phyloP scores from a whole-genome alignment of 2,797 vertebrate genomes.

The Sebastes minor region DNA sequence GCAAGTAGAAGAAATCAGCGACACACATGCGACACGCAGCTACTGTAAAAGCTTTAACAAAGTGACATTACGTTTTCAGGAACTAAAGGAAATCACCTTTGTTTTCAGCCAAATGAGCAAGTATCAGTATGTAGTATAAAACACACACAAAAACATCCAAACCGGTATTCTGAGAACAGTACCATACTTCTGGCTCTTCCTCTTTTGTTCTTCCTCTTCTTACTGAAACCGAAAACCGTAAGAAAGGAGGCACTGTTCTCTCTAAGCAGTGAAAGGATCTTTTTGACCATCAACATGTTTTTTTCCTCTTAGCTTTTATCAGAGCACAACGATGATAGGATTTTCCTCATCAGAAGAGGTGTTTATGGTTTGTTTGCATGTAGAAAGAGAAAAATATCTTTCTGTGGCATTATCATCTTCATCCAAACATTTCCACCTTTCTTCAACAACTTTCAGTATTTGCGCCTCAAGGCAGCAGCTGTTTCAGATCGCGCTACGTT shows the following conservation, averaged over 20 bases:
- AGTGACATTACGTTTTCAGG: too few species aligned
- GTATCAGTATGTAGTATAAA: neutral
- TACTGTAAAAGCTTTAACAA: too few species aligned
- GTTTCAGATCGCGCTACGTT: neutral
- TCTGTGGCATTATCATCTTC: neutral
- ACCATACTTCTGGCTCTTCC: neutral
- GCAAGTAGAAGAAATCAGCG: neutral
- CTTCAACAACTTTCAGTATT: neutral
- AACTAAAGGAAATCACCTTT: too few species aligned
- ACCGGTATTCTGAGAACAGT: neutral
- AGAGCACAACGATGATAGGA: neutral
- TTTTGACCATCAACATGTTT: neutral
- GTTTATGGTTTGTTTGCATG: neutral
- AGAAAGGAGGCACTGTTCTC: neutral
- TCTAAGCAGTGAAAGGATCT: neutral
- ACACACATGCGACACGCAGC: too few species aligned
- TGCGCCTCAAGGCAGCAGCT: neutral
- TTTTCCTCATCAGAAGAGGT: too few species aligned
- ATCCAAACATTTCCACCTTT: neutral
- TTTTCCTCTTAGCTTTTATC: neutral
- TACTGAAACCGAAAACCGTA: neutral
- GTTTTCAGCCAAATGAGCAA: neutral
- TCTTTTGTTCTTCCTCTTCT: neutral
- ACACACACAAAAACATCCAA: neutral
- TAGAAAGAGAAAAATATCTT: neutral